Conservation (phyloP, 2,113 vertebrate species). For the Hippocampus barbouri region DNA sequence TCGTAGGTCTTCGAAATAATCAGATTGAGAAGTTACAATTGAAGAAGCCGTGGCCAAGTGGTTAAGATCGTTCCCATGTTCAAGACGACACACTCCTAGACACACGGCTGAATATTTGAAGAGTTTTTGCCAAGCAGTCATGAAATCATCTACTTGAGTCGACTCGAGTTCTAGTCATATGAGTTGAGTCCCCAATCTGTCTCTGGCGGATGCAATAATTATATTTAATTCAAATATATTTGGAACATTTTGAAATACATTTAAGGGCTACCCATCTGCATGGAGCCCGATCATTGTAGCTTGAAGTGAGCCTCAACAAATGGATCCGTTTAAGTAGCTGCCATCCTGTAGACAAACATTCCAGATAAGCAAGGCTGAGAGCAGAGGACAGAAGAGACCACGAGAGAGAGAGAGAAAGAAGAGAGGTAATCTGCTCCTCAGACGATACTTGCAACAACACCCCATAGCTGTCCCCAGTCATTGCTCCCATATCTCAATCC, state of each 20-base stretch:
- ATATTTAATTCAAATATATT: not conserved
- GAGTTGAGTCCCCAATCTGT: no score
- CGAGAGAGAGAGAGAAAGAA: not conserved
- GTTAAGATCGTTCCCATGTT: no score
- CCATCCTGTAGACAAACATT: not conserved
- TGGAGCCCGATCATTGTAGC: not conserved
- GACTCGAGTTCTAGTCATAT: no score
- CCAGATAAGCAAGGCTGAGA: not conserved
- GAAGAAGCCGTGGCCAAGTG: no score
- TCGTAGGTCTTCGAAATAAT: no score
- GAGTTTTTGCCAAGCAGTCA: no score
- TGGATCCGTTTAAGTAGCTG: not conserved
- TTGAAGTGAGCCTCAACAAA: not conserved
- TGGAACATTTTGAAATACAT: not conserved
- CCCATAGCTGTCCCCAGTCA: not conserved
- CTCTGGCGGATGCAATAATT: no score
- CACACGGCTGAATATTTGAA: no score
- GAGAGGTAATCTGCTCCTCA: not conserved
- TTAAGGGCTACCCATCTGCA: not conserved
- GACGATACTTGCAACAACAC: not conserved
- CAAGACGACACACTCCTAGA: no score
- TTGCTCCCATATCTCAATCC: slow-evolving; percentile 4
- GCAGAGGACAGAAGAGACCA: not conserved
- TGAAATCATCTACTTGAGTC: no score
- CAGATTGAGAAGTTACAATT: no score